Base-by-base conservation (phyloP, 2,113 vertebrate species). In the Anhinga anhinga region DNA sequence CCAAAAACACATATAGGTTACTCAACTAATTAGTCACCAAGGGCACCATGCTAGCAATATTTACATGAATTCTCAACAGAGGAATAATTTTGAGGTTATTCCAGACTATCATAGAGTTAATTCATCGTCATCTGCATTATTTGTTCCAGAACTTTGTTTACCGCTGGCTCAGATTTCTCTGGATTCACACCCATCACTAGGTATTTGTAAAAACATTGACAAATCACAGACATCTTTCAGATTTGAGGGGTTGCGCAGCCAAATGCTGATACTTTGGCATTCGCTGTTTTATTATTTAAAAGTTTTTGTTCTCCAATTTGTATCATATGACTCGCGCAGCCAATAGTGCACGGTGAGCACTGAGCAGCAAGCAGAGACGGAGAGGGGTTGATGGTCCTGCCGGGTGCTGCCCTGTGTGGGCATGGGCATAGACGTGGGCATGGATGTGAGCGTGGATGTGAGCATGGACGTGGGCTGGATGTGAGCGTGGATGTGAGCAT, bases 241-340 rank as follows among this genome's bases (percentile, higher is more conserved):
- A 8, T 15, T 0, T 0, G 26, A 25, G 40, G 3, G 76, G 3
- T 1, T 36, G 49, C 73, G 14, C 77, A 55, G 36, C 65, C 78
- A 53, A 14, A 15, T 10, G 32, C 59, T 55, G 45, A 13, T 25
- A 15, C 44, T 66, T 40, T 15, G 45, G 25, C 52, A 21, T 45
- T 45, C 3, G 4, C 36, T 62, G 16, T 7, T 74, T 26, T n/a
- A 8, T 26, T 74, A 0, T 66, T 62, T 16, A 3, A 25, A 23
- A 14, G 52, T 6, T 34, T 34, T n/a, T 18, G 13, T 65, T 70
- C 34, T 55, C 12, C 53, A 16, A 0, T 42, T n/a, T 32, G 52
- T 26, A 3, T 9, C 1, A 1, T 50, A 2, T 8, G 42, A 22
- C 7, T 76, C 8, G 2, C 1, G 14, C 26, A 42, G 38, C 19